Evolutionary conservation across 1,140 invertebrate genomes (phyloP).

Genomic region (Nasonia longicornis): DNA sequence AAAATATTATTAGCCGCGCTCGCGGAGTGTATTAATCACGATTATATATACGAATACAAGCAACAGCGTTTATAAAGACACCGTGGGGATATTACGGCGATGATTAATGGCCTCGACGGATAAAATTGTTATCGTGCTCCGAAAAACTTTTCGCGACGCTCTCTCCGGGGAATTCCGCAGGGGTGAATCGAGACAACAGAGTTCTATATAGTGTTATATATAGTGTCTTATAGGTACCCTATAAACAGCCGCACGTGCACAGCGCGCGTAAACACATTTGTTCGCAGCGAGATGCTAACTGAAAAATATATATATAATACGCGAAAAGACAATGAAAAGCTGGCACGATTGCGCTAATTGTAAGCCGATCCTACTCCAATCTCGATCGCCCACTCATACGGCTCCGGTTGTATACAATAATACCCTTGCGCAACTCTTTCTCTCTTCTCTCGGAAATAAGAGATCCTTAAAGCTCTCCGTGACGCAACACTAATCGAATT

Average conservation of each 20-base stretch:
- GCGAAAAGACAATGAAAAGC: not conserved
- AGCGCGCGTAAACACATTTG: not conserved
- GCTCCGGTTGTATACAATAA: not conserved
- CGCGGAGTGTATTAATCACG: not conserved
- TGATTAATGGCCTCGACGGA: not conserved
- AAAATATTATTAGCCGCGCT: not conserved
- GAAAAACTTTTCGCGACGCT: not conserved
- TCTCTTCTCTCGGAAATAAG: not conserved
- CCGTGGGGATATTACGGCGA: not conserved
- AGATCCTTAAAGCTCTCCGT: not conserved
- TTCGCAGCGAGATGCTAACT: not conserved
- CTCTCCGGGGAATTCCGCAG: not conserved
- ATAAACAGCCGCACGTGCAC: too few relatives aligned
- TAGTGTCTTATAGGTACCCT: too few relatives aligned
- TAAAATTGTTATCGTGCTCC: not conserved
- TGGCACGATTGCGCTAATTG: not conserved
- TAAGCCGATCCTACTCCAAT: not conserved
- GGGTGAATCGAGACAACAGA: not conserved
- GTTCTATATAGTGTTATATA: too few relatives aligned
- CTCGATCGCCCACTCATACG: not conserved
- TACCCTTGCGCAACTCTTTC: not conserved
- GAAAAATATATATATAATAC: not conserved
- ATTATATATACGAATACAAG: not conserved
- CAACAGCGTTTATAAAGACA: not conserved
- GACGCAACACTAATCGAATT: slow-evolving; percentile 37